Evolutionary conservation across 2,797 vertebrate species (phyloP).

Genomic region (Phoebastria nigripes): DNA sequence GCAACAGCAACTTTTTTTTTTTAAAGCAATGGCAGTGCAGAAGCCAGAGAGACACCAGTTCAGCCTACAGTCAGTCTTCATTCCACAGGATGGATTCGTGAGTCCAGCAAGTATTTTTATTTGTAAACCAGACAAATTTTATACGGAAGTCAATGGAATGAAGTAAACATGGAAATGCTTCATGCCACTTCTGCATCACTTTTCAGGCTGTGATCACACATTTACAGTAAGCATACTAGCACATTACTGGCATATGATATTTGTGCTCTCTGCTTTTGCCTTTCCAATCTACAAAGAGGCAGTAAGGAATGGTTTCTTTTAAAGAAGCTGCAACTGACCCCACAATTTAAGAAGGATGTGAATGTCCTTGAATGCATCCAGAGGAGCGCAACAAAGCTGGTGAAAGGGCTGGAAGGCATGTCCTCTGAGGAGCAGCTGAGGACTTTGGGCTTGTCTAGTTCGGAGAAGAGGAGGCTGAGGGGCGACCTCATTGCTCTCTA

Average conservation of each 20-base stretch:
- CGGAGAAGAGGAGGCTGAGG: background rate
- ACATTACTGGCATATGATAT: background rate
- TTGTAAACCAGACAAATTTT: background rate
- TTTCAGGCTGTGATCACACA: background rate
- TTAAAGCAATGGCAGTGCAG: background rate
- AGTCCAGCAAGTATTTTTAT: background rate
- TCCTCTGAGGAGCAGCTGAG: background rate
- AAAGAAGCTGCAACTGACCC: background rate
- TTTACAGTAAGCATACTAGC: background rate
- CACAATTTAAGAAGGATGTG: background rate
- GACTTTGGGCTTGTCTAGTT: background rate
- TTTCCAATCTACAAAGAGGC: background rate
- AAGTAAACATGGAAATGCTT: background rate
- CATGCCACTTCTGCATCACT: background rate
- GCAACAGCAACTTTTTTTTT: background rate
- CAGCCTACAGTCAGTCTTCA: background rate
- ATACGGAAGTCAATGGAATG: background rate
- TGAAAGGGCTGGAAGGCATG: background rate
- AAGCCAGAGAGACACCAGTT: background rate
- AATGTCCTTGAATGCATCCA: background rate
- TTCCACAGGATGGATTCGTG: background rate
- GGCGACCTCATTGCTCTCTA: background rate
- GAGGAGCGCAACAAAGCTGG: background rate
- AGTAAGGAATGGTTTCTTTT: background rate
- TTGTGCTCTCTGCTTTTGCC: background rate